Percentiles rank a stretch among this genome's conserved stretches.
Evolutionary conservation across 2,113 vertebrate genomes (phyloP).

Genomic region (Noturus placidus): DNA sequence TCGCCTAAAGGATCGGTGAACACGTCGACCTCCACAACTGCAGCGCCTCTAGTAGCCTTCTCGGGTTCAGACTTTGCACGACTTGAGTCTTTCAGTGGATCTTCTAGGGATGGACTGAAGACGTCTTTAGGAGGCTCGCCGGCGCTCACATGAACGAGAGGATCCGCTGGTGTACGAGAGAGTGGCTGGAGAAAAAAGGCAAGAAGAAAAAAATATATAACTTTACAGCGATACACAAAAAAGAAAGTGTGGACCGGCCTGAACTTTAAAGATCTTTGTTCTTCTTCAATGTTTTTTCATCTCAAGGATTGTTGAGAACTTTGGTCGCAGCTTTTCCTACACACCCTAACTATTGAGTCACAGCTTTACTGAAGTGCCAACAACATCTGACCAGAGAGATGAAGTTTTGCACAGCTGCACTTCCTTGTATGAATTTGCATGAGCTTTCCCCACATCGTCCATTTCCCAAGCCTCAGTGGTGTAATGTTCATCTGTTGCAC

Average conservation of each 20-base stretch:
- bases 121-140: constrained; percentile 52
- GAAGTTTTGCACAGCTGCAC: background rate
- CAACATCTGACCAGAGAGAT: background rate
- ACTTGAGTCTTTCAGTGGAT: constrained; percentile 24
- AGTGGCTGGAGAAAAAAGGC: constrained; percentile 56
- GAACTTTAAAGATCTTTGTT: background rate
- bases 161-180: constrained; percentile 55
- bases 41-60: background rate
- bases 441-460: background rate
- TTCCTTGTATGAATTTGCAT: background rate
- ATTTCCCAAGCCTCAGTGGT: background rate
- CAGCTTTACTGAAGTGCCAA: background rate
- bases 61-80: constrained; percentile 5
- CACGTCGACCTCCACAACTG: constrained; percentile 53
- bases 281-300: constrained; percentile 48
- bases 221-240: background rate
- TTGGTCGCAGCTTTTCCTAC: background rate
- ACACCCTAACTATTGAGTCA: background rate
- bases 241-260: background rate
- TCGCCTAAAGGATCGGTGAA: constrained; percentile 64
- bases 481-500: background rate
- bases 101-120: constrained; percentile 41
- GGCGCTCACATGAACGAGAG: constrained; percentile 36
- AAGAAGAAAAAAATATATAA: background rate
- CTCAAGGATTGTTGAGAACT: constrained; percentile 18